These are phyloP conservation scores for Sphenodon punctatus DNA, from an alignment of 2,797 vertebrate genomes.

Conservation along the genomic window DNA sequence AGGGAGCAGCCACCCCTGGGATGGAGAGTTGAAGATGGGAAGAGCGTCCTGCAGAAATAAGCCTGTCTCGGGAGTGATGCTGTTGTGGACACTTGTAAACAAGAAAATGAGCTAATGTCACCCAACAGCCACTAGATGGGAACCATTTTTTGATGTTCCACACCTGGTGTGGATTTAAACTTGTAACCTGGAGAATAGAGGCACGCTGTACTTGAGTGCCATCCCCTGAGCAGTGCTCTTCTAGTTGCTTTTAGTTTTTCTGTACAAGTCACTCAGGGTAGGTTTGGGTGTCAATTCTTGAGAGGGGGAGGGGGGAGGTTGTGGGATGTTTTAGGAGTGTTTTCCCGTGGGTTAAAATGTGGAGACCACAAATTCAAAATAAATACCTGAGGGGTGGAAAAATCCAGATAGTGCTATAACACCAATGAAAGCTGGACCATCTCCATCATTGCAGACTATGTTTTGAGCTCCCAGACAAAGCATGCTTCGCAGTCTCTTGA, in stretches of 20 bases:
- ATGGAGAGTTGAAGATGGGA: too few species aligned
- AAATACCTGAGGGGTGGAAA: accelerated
- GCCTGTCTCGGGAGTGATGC: too few species aligned
- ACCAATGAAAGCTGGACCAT: accelerated
- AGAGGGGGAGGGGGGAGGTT: too few species aligned
- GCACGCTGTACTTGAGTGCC: background rate
- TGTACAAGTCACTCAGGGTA: accelerated
- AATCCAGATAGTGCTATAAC: background rate
- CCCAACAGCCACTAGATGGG: background rate
- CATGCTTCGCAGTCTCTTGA: slow-evolving; percentile 11
- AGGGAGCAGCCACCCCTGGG: too few species aligned
- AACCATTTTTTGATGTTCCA: background rate
- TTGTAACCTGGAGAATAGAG: background rate
- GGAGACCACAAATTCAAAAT: background rate
- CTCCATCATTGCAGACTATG: background rate
- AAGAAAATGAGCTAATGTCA: background rate
- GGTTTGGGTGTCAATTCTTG: too few species aligned
- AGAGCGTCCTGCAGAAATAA: too few species aligned
- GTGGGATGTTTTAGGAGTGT: background rate
- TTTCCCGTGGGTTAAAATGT: accelerated
- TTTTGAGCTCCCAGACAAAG: slow-evolving; percentile 23
- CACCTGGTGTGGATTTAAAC: background rate
- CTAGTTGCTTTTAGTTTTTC: background rate
- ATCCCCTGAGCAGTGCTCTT: background rate
- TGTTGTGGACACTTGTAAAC: background rate